phyloP scores from a whole-genome alignment of 1,140 invertebrate genomes.

The Anastatus disparis region DNA sequence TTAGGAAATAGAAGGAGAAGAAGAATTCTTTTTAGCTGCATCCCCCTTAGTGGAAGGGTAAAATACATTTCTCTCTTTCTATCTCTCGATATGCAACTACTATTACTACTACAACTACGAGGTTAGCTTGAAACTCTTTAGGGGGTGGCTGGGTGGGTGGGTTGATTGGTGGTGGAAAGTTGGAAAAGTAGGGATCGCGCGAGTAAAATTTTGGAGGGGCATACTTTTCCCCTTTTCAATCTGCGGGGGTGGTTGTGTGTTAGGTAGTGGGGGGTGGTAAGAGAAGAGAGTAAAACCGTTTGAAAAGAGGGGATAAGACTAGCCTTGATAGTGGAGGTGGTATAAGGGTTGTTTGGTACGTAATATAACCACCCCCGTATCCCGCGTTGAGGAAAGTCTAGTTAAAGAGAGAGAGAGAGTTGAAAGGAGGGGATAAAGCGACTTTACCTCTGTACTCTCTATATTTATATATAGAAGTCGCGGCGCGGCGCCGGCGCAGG shows the following conservation, averaged over 20 bases:
- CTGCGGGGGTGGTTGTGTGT: neutral
- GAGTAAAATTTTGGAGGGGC: neutral
- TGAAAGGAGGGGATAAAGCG: neutral
- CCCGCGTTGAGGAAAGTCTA: neutral
- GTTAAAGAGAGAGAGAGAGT: constrained; percentile 34
- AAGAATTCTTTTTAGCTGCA: too few species aligned
- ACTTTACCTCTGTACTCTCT: too few species aligned
- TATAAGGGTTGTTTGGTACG: constrained; percentile 51
- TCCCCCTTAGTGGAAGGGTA: constrained; percentile 41
- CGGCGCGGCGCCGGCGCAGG: constrained; percentile 48
- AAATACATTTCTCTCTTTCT: neutral
- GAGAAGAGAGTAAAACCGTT: too few species aligned
- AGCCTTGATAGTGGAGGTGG: constrained; percentile 65
- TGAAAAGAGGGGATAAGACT: constrained; percentile 66
- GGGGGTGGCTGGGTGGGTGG: neutral
- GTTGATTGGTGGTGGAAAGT: neutral
- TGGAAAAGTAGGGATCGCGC: constrained; percentile 22
- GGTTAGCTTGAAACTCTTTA: neutral
- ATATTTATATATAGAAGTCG: neutral
- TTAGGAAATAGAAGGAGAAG: constrained; percentile 15
- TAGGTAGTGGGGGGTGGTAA: neutral
- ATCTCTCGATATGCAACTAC: neutral
- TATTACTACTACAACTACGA: neutral
- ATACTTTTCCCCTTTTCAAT: constrained; percentile 10
- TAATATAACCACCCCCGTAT: neutral